phyloP scores from a whole-genome alignment of 2,797 vertebrate species.

The Danionella dracula region DNA sequence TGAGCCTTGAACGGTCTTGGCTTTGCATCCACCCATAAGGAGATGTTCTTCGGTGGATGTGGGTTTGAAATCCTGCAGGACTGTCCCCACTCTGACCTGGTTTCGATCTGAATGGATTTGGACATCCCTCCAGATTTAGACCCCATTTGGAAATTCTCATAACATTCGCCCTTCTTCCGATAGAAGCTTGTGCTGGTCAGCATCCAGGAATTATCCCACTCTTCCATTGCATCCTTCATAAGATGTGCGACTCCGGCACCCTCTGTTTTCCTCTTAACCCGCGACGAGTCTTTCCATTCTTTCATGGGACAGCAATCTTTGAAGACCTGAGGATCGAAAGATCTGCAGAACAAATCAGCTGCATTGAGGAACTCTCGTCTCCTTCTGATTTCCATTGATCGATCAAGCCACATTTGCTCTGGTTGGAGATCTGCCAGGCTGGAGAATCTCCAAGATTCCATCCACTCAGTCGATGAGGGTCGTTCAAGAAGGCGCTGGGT shows the following conservation, averaged over 20 bases:
- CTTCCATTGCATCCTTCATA: conserved; percentile 1
- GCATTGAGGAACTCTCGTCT: conserved; percentile 32
- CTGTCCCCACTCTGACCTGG: conserved; percentile 50
- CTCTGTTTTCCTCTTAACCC: neutral
- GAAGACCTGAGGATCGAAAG: conserved; percentile 40
- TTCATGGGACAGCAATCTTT: conserved; percentile 38
- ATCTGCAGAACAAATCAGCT: conserved; percentile 25
- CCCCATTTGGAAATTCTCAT: neutral
- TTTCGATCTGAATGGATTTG: neutral
- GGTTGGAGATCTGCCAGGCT: conserved; percentile 5
- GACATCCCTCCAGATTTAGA: neutral
- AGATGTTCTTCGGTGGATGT: conserved; percentile 44
- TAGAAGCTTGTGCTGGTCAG: conserved; percentile 17
- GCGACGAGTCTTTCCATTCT: conserved; percentile 54
- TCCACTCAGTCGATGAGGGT: conserved; percentile 54
- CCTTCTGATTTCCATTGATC: conserved; percentile 37
- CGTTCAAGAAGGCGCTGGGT: conserved; percentile 41
- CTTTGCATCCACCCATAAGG: conserved; percentile 41
- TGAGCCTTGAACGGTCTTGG: conserved; percentile 15
- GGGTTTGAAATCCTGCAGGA: conserved; percentile 57
- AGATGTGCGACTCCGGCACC: neutral
- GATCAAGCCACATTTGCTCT: conserved; percentile 6
- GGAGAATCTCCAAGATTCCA: conserved; percentile 50
- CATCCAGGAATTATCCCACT: conserved; percentile 34
- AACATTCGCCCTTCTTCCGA: neutral